Evolutionary conservation across 2,797 vertebrate species (phyloP), one percentile per base, ranked within the genome.

Genomic region (Notoglanidium macrostoma): DNA sequence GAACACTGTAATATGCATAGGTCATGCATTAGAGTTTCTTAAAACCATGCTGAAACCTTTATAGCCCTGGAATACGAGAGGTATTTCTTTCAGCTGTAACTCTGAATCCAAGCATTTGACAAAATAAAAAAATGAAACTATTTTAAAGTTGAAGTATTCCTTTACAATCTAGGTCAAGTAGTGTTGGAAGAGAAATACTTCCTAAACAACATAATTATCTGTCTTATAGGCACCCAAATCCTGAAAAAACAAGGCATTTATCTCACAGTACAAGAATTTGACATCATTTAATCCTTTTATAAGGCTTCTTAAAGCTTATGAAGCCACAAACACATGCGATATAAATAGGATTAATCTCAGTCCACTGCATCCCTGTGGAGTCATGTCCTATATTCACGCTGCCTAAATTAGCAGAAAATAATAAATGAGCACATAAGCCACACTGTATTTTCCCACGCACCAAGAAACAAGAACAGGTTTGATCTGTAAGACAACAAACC

Each of bases 331-430:
- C 70, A 83, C 81, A 77, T 67, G 80, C 85, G 57, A 76, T 90
- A 59, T 68, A 70, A 65, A 67, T 85, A 51, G 84, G 74, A 70
- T n/a, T 68, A 46, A 83, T 49, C 51, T 32, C 32, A 61, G 57
- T 83, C 57, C 85, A 88, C 74, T 86, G 73, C 84, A 84, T 80
- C 80, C 83, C 84, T 61, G 61, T 77, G 80, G 84, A 81, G 21
- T 51, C 70, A 44, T 87, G 83, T 76, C 83, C 86, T 83, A 84
- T 61, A 85, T 89, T 85, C 85, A 83, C 29, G 1, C 61, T 63
- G 67, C 61, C 17, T 72, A 86, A 88, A 89, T 85, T 68, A 88
- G 63, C 81, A 82, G 54, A 19, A 88, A 82, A 78, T 29, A 61
- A 82, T 44, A 29, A 85, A 55, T n/a, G 9, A 44, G 35, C 26